Evolutionary conservation across 2,113 vertebrate species (phyloP).

Genomic region (Clarias macrocephalus): DNA sequence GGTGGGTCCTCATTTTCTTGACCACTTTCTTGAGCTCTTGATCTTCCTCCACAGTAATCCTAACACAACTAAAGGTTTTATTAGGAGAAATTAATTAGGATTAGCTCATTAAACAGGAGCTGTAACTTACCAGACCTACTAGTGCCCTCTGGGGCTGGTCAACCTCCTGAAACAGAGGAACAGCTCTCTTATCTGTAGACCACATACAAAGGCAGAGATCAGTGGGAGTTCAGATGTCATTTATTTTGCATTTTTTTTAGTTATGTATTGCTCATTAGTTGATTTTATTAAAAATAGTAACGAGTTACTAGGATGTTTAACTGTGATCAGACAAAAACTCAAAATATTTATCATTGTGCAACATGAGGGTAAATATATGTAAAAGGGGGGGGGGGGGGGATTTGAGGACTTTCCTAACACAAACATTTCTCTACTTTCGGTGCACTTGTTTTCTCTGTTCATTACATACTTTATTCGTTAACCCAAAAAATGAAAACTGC

Average conservation of each 20-base stretch:
- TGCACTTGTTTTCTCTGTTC: neutral
- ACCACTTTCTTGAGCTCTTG: neutral
- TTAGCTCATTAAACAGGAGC: neutral
- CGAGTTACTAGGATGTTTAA: no score
- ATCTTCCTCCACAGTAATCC: neutral
- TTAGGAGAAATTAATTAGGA: neutral
- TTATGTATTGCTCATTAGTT: neutral
- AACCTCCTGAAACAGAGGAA: conserved; percentile 90
- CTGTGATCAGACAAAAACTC: neutral
- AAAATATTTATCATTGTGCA: neutral
- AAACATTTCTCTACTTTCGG: neutral
- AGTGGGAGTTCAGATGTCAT: neutral
- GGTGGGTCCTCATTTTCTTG: no score
- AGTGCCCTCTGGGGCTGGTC: conserved; percentile 84
- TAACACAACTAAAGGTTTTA: neutral
- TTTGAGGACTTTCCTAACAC: neutral
- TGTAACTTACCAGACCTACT: conserved; percentile 83
- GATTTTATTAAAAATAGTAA: neutral
- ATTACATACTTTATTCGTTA: conserved; percentile 13
- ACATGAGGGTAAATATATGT: neutral
- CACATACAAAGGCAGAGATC: conserved; percentile 69
- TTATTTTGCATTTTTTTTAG: neutral
- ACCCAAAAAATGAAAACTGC: neutral
- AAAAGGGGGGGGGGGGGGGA: no score
- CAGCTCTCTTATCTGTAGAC: conserved; percentile 79